These are phyloP conservation scores for Mastomys natalensis DNA, from an alignment of 2,113 vertebrate genomes.

Conservation along the genomic window DNA sequence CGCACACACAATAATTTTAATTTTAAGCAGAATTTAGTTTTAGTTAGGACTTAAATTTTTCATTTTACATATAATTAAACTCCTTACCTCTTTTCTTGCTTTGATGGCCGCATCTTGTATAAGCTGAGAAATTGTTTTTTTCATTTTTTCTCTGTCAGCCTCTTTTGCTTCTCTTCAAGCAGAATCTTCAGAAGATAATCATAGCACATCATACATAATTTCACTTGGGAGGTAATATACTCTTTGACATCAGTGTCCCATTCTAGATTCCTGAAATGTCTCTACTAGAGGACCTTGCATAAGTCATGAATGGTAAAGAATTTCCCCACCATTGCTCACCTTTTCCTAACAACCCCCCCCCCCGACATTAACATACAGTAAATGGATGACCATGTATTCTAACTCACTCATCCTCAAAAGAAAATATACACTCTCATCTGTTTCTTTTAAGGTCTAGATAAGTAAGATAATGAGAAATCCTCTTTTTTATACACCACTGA, in stretches of 20 bases:
- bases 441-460: not conserved
- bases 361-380: not conserved
- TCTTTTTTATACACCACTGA: not conserved
- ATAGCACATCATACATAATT: slow-evolving; percentile 44
- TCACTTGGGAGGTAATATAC: not conserved
- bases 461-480: not conserved
- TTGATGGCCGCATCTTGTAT: slow-evolving; percentile 89
- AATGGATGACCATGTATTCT: not conserved
- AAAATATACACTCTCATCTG: not conserved
- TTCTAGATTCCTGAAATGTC: not conserved
- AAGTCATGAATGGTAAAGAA: not conserved
- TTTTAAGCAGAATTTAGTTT: slow-evolving; percentile 20
- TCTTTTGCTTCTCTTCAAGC: slow-evolving; percentile 92
- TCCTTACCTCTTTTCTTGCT: slow-evolving; percentile 92
- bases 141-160: slow-evolving; percentile 92
- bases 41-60: slow-evolving; percentile 10
- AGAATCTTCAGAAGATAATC: slow-evolving; percentile 88
- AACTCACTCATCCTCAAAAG: not conserved
- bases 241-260: not conserved
- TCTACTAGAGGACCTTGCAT: not conserved
- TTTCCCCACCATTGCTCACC: not conserved
- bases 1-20: slow-evolving; percentile 4
- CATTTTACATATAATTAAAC: slow-evolving; percentile 56
- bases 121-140: slow-evolving; percentile 90
- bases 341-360: not conserved